Percentiles rank a stretch among this genome's conserved stretches.
phyloP scores from a whole-genome alignment of 2,113 vertebrate species.

The Phalacrocorax pelagicus region DNA sequence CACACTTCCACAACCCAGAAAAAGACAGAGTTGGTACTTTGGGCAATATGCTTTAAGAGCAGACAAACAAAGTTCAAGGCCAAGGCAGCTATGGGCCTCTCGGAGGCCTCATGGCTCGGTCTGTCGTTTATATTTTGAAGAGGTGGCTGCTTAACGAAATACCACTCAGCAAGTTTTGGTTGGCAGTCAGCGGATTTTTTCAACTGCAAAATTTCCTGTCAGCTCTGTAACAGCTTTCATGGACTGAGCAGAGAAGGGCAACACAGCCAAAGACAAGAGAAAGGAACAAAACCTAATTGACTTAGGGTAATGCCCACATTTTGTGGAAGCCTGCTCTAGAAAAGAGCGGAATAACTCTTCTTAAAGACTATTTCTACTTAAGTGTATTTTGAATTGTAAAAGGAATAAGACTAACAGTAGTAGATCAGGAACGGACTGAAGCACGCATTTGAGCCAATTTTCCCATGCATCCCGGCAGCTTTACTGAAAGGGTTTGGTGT shows the following conservation, averaged over 20 bases:
- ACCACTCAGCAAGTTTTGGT: background rate
- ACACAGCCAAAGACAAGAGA: background rate
- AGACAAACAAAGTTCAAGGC: background rate
- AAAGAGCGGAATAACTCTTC: background rate
- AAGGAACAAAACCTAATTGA: background rate
- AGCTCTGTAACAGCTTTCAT: background rate
- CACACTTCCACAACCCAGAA: background rate
- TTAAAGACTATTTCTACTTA: background rate
- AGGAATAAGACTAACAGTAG: background rate
- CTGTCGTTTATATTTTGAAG: background rate
- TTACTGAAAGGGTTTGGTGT: background rate
- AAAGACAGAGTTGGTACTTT: background rate
- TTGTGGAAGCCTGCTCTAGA: background rate
- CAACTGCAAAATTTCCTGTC: background rate
- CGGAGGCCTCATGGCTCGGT: background rate
- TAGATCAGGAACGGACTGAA: background rate
- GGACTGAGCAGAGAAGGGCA: background rate
- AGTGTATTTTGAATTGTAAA: background rate
- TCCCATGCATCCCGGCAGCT: background rate
- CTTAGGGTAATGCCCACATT: background rate
- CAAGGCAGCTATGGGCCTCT: background rate
- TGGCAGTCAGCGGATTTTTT: background rate
- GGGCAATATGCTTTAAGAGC: background rate
- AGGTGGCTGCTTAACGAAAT: background rate
- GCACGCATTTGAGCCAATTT: background rate